phyloP scores from a whole-genome alignment of 2,797 vertebrate genomes.

The Todus mexicanus region DNA sequence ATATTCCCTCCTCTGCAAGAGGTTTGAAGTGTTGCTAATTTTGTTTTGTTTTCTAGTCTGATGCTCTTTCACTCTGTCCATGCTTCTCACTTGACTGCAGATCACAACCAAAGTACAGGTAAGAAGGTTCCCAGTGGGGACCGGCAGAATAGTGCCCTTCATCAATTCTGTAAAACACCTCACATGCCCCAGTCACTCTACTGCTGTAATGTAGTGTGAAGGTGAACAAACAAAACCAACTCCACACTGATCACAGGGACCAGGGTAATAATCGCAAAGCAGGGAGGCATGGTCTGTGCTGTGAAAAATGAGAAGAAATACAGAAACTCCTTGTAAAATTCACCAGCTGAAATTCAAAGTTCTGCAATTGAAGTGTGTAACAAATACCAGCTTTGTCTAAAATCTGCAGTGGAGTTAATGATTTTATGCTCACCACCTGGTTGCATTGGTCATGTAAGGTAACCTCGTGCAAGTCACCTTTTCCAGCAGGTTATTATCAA shows the following conservation, averaged over 20 bases:
- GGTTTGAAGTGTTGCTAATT: not conserved
- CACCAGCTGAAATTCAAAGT: not conserved
- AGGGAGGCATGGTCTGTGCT: not conserved
- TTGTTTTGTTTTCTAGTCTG: not conserved
- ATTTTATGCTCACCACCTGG: not conserved
- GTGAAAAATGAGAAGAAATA: not conserved
- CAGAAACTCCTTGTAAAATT: not conserved
- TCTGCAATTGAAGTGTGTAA: not conserved
- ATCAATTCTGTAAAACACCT: not conserved
- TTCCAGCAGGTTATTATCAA: not conserved
- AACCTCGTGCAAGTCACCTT: not conserved
- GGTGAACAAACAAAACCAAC: not conserved
- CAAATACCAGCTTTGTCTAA: not conserved
- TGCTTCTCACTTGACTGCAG: not conserved
- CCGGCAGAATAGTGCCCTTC: not conserved
- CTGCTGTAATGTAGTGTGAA: constrained; percentile 38
- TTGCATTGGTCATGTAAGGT: not conserved
- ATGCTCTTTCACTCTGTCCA: not conserved
- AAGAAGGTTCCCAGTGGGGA: not conserved
- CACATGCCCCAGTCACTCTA: not conserved
- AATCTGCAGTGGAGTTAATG: not conserved
- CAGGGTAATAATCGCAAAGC: not conserved
- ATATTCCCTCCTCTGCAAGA: not conserved
- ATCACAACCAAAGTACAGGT: not conserved
- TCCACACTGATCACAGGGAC: not conserved